Percentiles rank a stretch among this genome's conserved stretches.
Conservation (phyloP, 2,797 vertebrate species). For the Pteronotus mesoamericanus region DNA sequence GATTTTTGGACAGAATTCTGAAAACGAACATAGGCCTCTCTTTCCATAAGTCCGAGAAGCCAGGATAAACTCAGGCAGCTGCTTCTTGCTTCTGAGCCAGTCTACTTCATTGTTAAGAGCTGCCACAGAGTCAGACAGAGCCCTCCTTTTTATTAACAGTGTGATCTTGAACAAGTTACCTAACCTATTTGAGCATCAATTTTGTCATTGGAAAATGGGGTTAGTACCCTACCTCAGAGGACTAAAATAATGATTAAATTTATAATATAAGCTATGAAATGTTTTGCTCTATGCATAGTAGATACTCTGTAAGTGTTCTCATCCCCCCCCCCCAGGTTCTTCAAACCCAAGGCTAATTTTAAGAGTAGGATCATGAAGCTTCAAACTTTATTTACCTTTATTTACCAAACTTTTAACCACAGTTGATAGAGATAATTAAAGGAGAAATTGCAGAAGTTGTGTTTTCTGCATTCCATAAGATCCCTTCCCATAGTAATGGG, state of each 20-base stretch:
- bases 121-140: neutral
- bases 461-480: neutral
- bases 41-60: neutral
- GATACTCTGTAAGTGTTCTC: neutral
- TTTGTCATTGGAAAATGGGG: neutral
- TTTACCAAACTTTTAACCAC: no score
- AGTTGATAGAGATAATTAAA: neutral
- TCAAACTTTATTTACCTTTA: neutral
- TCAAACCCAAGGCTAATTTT: neutral
- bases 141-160: neutral
- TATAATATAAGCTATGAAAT: neutral
- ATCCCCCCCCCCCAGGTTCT: no score
- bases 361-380: neutral
- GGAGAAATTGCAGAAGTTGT: neutral
- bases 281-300: neutral
- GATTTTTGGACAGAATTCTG: neutral
- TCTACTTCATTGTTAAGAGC: neutral
- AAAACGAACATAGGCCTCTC: neutral
- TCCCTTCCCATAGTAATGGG: neutral
- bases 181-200: neutral
- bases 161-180: neutral
- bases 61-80: neutral
- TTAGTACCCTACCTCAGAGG: neutral
- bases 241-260: neutral
- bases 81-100: neutral